Evolutionary conservation across 2,888 invertebrate species (phyloP).

Genomic region (Druceiella hillmani): DNA sequence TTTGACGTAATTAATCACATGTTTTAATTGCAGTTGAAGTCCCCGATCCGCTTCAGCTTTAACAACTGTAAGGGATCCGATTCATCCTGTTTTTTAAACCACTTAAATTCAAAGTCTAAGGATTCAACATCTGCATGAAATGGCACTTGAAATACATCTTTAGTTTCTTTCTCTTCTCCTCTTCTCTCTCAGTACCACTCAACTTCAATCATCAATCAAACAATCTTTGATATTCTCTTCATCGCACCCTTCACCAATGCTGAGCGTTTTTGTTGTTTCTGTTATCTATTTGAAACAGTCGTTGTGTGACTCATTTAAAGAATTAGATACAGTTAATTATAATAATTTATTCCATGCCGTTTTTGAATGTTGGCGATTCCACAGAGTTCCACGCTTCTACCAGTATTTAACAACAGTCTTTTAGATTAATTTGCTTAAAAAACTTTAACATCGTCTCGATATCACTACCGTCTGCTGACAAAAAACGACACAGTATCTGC

Average conservation of each 20-base stretch:
- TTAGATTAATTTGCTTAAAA: no score
- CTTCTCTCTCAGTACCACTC: not conserved
- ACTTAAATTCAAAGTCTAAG: not conserved
- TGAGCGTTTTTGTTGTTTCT: not conserved
- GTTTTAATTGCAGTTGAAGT: no score
- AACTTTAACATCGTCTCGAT: no score
- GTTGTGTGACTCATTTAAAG: not conserved
- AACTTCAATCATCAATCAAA: not conserved
- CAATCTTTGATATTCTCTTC: not conserved
- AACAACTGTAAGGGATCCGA: not conserved
- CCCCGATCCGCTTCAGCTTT: not conserved
- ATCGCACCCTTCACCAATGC: not conserved
- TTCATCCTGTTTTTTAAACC: slow-evolving; percentile 1
- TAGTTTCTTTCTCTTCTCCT: not conserved
- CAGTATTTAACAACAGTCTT: not conserved
- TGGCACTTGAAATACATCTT: not conserved
- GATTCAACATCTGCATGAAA: not conserved
- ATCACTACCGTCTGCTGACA: not conserved
- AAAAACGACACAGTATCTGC: not conserved
- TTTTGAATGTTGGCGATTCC: no score
- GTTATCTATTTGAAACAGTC: not conserved
- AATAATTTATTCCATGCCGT: not conserved
- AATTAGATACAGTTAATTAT: not conserved
- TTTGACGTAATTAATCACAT: not conserved
- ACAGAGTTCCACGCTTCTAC: slow-evolving; percentile 1